A percentile compares a stretch with the other conserved stretches of the same genome.
Evolutionary conservation across 2,888 invertebrate genomes (phyloP).

Genomic region (Drosophila peninsularis): DNA sequence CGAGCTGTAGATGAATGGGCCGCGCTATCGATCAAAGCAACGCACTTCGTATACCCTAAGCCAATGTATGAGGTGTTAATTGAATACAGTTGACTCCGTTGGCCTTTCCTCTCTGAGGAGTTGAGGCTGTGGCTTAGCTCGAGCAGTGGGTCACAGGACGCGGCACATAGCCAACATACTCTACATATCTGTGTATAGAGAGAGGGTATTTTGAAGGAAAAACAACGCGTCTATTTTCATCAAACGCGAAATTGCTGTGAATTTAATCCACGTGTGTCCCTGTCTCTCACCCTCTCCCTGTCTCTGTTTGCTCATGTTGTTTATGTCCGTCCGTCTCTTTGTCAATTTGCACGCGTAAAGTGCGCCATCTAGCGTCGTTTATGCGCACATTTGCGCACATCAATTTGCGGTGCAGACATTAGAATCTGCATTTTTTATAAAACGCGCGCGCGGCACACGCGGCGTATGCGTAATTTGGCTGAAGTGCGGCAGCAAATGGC

Average conservation of each 20-base stretch:
- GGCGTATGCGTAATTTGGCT: constrained; percentile 63
- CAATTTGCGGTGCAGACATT: constrained; percentile 79
- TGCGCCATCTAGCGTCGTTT: constrained; percentile 76
- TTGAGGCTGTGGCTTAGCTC: neutral
- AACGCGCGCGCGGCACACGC: constrained; percentile 38
- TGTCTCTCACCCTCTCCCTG: neutral
- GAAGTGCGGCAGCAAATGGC: constrained; percentile 35
- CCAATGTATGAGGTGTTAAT: neutral
- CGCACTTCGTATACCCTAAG: constrained; percentile 45
- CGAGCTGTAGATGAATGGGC: constrained; percentile 36
- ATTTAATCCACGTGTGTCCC: constrained; percentile 64
- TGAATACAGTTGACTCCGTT: neutral
- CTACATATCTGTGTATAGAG: neutral
- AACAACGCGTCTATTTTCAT: constrained; percentile 61
- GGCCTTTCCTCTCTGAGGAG: neutral
- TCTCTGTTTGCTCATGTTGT: constrained; percentile 30
- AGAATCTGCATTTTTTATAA: constrained; percentile 75
- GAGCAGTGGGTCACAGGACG: neutral
- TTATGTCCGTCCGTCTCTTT: constrained; percentile 35
- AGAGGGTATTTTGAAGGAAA: constrained; percentile 4
- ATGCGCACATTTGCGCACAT: constrained; percentile 75
- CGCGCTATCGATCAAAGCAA: constrained; percentile 24
- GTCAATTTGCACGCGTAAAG: constrained; percentile 77
- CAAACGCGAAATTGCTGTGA: constrained; percentile 67
- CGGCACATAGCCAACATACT: neutral